Evolutionary conservation across 2,888 invertebrate genomes (phyloP), one percentile per base, ranked within the genome.

Genomic region (Athalia circularis): DNA sequence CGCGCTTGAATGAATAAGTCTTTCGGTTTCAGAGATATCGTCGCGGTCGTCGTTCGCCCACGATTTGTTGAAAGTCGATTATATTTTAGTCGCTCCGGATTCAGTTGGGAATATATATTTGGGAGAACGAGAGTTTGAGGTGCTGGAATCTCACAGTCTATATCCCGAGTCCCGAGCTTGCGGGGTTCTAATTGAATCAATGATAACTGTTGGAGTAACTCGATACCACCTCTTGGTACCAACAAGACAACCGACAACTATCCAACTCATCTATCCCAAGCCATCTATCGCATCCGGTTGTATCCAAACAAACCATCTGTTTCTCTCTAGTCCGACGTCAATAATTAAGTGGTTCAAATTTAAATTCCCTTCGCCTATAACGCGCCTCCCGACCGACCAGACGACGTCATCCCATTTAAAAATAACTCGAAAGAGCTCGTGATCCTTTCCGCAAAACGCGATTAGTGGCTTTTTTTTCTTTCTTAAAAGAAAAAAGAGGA

Each of bases 171-270:
- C 52, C 52, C 13, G 61, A 9, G 54, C 68, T 45, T 43, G 65
- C 13, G 77, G 77, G 47, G n/a, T 29, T 77, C 59, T 77, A 77
- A 77, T 77, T 77, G 77, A 77, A 77, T 77, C 77, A 68, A 77
- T 77, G 77, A 77, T 77, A 77, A 77, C 77, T 70, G n/a, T 43
- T 9, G 52, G 61, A 68, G 77, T 77, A 77, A 77, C 70, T 52
- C 61, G 77, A 77, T 77, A 77, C 68, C 70, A 47, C 15, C 67
- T 48, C 61, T 29, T 13, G 45, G 67, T 11, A n/a, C 74, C n/a
- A 50, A 74, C 64, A n/a, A 48, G 62, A 50, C 50, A 15, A 57
- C 15, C 43, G 13, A 15, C 47, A 7, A 59, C 72, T 13, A n/a
- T 15, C 57, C 11, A 59, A 59, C 72, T 54, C 9, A 61, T n/a